Evolutionary conservation across 2,113 vertebrate genomes (phyloP).

Genomic region (Passerina amoena): DNA sequence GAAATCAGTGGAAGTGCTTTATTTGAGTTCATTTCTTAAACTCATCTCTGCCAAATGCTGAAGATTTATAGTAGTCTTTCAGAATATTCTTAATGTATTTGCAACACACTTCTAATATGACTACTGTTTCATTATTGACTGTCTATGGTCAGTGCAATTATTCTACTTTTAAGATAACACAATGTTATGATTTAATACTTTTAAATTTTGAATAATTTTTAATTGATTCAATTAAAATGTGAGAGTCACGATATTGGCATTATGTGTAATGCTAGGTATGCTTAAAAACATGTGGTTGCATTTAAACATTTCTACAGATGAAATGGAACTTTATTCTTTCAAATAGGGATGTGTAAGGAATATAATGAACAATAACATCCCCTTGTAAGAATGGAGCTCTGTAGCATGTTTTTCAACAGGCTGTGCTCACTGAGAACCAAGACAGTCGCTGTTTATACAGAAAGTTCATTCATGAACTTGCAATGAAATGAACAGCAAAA

Average conservation of each 20-base stretch:
- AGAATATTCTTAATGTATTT: not conserved
- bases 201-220: not conserved
- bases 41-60: not conserved
- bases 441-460: not conserved
- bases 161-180: not conserved
- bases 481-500: not conserved
- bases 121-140: not conserved
- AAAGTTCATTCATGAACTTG: not conserved
- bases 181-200: not conserved
- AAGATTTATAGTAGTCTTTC: not conserved
- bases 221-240: not conserved
- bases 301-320: not conserved
- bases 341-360: not conserved
- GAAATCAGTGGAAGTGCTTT: not conserved
- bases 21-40: not conserved
- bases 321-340: not conserved
- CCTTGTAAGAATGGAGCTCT: not conserved
- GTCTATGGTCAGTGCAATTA: not conserved
- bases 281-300: not conserved
- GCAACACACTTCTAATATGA: not conserved
- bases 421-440: not conserved
- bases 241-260: not conserved
- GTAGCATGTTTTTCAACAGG: not conserved
- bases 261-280: not conserved
- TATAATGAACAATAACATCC: not conserved